Percentiles rank a stretch among this genome's conserved stretches.
phyloP scores from a whole-genome alignment of 1,140 invertebrate genomes.

The Drosophila fuyamai region DNA sequence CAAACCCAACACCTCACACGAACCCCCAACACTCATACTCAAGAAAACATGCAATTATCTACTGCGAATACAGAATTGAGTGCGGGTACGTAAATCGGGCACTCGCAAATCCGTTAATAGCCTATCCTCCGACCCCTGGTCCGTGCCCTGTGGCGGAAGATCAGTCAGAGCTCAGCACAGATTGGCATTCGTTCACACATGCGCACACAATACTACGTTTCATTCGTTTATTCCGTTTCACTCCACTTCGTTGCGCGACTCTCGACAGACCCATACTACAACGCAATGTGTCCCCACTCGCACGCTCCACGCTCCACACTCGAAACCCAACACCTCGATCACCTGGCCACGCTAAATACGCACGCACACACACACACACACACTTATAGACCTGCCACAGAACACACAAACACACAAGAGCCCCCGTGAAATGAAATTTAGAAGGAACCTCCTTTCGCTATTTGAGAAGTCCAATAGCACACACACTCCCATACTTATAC shows the following conservation, averaged over 20 bases:
- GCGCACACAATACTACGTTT: slow-evolving; percentile 8
- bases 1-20: neutral
- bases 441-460: slow-evolving; percentile 1
- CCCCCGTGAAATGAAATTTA: slow-evolving; percentile 11
- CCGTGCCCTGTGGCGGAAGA: neutral
- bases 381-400: slow-evolving; percentile 4
- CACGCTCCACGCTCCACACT: slow-evolving; percentile 4
- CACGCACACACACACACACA: slow-evolving; percentile 20
- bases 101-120: neutral
- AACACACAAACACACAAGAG: slow-evolving; percentile 5
- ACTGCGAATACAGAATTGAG: slow-evolving; percentile 21
- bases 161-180: slow-evolving; percentile 27
- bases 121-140: neutral
- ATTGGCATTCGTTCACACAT: slow-evolving; percentile 46
- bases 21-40: neutral
- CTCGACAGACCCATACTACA: neutral
- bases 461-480: slow-evolving; percentile 21
- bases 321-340: slow-evolving; percentile 11
- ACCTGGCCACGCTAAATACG: slow-evolving; percentile 18
- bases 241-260: slow-evolving; percentile 3
- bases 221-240: slow-evolving; percentile 13
- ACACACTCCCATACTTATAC: slow-evolving; percentile 32
- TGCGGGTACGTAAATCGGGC: slow-evolving; percentile 2
- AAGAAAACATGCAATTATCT: neutral
- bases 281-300: slow-evolving; percentile 1